A percentile compares a stretch with the other conserved stretches of the same genome.
Evolutionary conservation across 2,797 vertebrate species (phyloP).

Genomic region (Anguilla obscura): DNA sequence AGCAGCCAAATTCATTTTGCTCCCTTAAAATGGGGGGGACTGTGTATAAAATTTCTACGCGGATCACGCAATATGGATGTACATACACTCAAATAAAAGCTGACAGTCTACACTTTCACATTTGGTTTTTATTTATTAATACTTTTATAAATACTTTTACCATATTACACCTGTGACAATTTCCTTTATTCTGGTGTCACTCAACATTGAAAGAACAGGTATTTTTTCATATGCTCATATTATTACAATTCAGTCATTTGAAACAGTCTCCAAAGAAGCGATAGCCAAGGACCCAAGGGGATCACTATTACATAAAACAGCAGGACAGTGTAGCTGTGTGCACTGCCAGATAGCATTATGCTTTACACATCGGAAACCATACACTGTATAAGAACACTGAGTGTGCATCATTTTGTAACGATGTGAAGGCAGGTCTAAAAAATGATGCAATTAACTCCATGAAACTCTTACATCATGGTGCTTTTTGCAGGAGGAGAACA

Average conservation of each 20-base stretch:
- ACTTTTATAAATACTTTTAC: no score
- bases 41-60: no score
- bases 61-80: no score
- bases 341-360: not conserved
- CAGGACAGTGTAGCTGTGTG: not conserved
- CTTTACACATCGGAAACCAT: not conserved
- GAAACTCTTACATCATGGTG: slow-evolving; percentile 27
- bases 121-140: no score
- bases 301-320: not conserved
- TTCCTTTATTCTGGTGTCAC: no score
- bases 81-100: no score
- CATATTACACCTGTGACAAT: no score
- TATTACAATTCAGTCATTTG: not conserved
- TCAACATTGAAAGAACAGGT: no score
- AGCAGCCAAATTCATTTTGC: no score
- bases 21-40: no score
- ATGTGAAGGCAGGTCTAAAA: slow-evolving; percentile 17
- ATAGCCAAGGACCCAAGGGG: not conserved
- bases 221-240: not conserved
- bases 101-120: no score
- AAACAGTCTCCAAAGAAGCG: not conserved
- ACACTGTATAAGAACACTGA: not conserved
- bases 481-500: slow-evolving; percentile 1
- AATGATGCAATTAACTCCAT: slow-evolving; percentile 31
- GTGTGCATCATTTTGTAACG: slow-evolving; percentile 5